A percentile compares a stretch with the other conserved stretches of the same genome.
Evolutionary conservation across 2,113 vertebrate genomes (phyloP).

Genomic region (Odontophorus gujanensis): DNA sequence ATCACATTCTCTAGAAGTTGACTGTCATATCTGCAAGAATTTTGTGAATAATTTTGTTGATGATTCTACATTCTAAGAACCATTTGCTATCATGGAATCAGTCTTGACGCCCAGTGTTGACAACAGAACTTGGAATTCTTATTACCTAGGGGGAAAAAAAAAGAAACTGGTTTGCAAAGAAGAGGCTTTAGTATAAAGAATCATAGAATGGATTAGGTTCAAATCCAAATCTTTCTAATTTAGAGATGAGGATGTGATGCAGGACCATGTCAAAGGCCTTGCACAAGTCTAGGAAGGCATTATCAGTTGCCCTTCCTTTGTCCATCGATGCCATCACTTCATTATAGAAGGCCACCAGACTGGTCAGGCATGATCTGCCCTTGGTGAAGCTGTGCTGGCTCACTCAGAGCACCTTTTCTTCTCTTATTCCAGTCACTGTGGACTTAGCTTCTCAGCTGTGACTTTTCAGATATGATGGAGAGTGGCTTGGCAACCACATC

Average conservation of each 20-base stretch:
- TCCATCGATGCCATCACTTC: not conserved
- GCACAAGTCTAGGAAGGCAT: not conserved
- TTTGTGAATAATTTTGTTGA: not conserved
- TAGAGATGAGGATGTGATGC: not conserved
- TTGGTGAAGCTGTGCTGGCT: not conserved
- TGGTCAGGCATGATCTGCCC: not conserved
- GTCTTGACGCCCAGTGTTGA: not conserved
- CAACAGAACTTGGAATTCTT: not conserved
- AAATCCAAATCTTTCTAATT: not conserved
- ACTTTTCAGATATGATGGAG: not conserved
- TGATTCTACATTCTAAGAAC: not conserved
- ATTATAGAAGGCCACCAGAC: not conserved
- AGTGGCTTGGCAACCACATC: not conserved
- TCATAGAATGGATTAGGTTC: not conserved
- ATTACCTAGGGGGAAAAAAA: not conserved
- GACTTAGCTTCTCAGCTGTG: too few species aligned
- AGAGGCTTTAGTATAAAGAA: not conserved
- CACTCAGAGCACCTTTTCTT: not conserved
- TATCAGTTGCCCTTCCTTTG: not conserved
- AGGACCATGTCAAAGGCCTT: not conserved
- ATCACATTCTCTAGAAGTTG: not conserved
- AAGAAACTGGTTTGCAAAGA: not conserved
- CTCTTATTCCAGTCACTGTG: not conserved
- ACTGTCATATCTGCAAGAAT: not conserved
- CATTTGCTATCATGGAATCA: not conserved